Evolutionary conservation across 1,140 invertebrate genomes (phyloP), one percentile per base, ranked within the genome.

Genomic region (Lepidurus apus): DNA sequence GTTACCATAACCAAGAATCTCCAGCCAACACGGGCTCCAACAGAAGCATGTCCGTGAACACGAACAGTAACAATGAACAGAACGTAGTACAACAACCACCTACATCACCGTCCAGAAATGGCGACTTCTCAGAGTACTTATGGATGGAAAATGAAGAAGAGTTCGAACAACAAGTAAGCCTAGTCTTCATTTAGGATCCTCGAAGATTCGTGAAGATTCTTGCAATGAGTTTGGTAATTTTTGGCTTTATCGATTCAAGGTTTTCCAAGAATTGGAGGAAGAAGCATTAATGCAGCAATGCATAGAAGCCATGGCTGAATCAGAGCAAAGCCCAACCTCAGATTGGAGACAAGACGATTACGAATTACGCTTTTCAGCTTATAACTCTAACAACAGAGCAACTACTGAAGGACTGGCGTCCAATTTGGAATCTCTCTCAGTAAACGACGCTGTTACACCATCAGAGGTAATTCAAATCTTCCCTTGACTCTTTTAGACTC

Each of bases 91-190:
- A 65, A 17, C 53, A 65, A 65, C 53, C 53, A 65, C 53, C 53
- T 13, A 65, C 21, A 21, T 86, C 87, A 75, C 86, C 87, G n/a
- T 84, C 86, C 26, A 85, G 86, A 53, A 88, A 91, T 81, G 90
- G 88, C 75, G 93, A 95, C 84, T 95, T 95, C 85, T 92, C 91
- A 0, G 93, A 95, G 81, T 95, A 94, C 82, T 88, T 95, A 87
- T 95, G 93, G 93, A 95, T 95, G 93, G 93, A 95, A 83, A 92
- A 95, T 83, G 92, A 94, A 84, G 93, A 95, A 82, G 93, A 94
- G 82, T 95, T 94, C 84, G 93, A 95, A 83, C 92, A 92, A 84
- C 91, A 93, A 88, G 93, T 93, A 85, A 74, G 34, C 34, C 34
- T 34, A 4, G 0, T 0, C 34, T 34, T 34, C 34, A 2, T 34